These are phyloP conservation scores for Helicoverpa assulta DNA, from an alignment of 2,888 invertebrate genomes.

Conservation along the genomic window DNA sequence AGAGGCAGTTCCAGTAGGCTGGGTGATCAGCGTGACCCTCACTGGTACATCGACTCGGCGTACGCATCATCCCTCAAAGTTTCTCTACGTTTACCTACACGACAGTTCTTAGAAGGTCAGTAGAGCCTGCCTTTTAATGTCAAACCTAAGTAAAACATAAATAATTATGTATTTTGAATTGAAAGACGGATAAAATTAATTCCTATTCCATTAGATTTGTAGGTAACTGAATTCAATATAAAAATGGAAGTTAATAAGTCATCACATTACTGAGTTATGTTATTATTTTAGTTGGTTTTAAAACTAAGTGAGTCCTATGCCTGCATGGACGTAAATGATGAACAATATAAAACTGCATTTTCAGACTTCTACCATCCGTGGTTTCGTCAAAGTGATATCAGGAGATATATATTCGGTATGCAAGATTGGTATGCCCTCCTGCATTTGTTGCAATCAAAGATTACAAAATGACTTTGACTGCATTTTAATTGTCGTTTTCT, in stretches of 20 bases:
- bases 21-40: constrained; percentile 84
- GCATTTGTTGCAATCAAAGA: constrained; percentile 36
- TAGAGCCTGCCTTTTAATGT: background rate
- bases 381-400: constrained; percentile 78
- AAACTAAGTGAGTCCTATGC: background rate
- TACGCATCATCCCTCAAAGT: constrained; percentile 88
- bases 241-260: no score
- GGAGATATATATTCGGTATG: constrained; percentile 84
- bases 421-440: constrained; percentile 60
- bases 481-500: constrained; percentile 13
- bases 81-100: constrained; percentile 85
- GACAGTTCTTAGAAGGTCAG: constrained; percentile 87
- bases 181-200: no score
- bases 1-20: constrained; percentile 84
- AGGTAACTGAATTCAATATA: no score
- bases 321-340: background rate
- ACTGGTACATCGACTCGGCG: constrained; percentile 88
- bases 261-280: no score
- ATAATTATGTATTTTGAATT: no score
- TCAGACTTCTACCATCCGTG: constrained; percentile 81
- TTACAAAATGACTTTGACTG: constrained; percentile 42
- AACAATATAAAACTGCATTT: constrained; percentile 60
- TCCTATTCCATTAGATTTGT: no score
- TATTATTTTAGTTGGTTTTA: no score
- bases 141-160: no score